A percentile compares a stretch with the other conserved stretches of the same genome.
Evolutionary conservation across 1,140 invertebrate genomes (phyloP).

Genomic region (Drosophila baimaii): DNA sequence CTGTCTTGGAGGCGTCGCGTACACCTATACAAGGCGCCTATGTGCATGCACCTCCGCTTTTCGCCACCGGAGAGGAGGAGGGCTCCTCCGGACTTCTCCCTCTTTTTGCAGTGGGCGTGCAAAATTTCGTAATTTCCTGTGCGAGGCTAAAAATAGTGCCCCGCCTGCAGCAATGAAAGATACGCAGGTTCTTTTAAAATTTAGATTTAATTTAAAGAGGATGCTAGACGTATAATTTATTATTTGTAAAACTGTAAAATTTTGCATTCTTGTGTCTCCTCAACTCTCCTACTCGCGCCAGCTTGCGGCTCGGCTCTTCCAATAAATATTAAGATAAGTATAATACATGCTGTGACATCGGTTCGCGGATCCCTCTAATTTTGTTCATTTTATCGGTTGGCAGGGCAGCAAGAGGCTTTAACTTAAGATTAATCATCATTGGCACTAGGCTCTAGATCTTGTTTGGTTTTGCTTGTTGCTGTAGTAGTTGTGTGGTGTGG

Average conservation of each 20-base stretch:
- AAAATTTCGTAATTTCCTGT: conserved; percentile 73
- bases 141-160: conserved; percentile 47
- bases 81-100: neutral
- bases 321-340: conserved; percentile 81
- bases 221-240: conserved; percentile 72
- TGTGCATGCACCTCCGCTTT: conserved; percentile 7
- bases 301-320: conserved; percentile 54
- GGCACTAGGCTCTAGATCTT: conserved; percentile 62
- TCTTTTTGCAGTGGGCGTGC: conserved; percentile 46
- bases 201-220: conserved; percentile 72
- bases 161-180: conserved; percentile 38
- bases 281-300: conserved; percentile 63
- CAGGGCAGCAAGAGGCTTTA: conserved; percentile 76
- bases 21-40: conserved; percentile 14
- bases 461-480: conserved; percentile 53
- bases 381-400: conserved; percentile 51
- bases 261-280: conserved; percentile 70
- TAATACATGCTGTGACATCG: conserved; percentile 75
- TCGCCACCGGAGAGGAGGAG: conserved; percentile 1
- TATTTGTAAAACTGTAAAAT: conserved; percentile 74
- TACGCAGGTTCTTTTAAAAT: conserved; percentile 24
- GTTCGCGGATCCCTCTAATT: conserved; percentile 38
- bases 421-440: conserved; percentile 76
- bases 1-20: conserved; percentile 50
- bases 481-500: conserved; percentile 51